Conservation (phyloP, 2,797 vertebrate genomes). For the Enteromius thamalakanensis region DNA sequence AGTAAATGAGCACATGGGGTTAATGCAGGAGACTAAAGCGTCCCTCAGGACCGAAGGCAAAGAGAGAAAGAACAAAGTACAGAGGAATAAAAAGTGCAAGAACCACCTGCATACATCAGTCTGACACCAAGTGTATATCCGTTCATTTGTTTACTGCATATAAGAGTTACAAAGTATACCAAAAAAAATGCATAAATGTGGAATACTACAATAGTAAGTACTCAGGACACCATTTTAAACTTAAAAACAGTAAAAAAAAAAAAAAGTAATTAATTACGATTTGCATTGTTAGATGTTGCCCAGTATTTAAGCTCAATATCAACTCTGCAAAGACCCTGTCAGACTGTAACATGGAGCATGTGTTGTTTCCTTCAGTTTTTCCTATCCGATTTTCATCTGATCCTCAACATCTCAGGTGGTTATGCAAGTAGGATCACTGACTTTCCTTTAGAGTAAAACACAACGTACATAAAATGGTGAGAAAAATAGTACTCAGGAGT, state of each 20-base stretch:
- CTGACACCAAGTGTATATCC: constrained; percentile 51
- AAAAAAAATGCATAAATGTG: constrained; percentile 61
- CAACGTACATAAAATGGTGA: constrained; percentile 25
- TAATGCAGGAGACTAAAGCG: constrained; percentile 66
- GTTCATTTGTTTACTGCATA: constrained; percentile 61
- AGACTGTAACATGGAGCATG: background rate
- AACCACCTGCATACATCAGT: constrained; percentile 65
- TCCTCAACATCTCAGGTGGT: constrained; percentile 41
- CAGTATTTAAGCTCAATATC: constrained; percentile 33
- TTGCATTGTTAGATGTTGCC: constrained; percentile 41
- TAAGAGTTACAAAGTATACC: constrained; percentile 56
- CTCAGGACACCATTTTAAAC: constrained; percentile 31
- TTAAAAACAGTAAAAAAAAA: constrained; percentile 18
- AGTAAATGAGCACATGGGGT: constrained; percentile 65
- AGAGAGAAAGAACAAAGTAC: constrained; percentile 57
- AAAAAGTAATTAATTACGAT: background rate
- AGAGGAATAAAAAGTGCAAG: constrained; percentile 69
- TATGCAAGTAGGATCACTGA: constrained; percentile 27
- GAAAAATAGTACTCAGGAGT: constrained; percentile 25
- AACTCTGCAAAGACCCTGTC: background rate
- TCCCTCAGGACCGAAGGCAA: constrained; percentile 68
- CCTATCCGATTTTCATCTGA: constrained; percentile 36
- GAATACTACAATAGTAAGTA: constrained; percentile 50
- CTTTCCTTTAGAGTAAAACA: constrained; percentile 1
- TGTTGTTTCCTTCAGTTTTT: constrained; percentile 45